phyloP scores from a whole-genome alignment of 1,140 invertebrate species.

The Hylyphantes graminicola region DNA sequence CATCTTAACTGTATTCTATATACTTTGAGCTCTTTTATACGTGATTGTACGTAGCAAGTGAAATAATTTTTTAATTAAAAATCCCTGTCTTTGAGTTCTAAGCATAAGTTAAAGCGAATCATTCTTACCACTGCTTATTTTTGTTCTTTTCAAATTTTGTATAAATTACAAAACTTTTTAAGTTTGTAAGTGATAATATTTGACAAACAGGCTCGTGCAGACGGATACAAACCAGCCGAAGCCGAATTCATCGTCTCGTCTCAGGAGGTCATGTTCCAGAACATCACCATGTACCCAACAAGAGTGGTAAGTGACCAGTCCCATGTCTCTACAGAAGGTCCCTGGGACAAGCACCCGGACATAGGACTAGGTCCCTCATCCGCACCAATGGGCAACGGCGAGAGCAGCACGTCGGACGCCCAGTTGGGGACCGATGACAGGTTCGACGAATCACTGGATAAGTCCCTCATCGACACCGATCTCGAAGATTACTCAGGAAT shows the following conservation, averaged over 20 bases:
- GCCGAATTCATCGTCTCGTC: conserved; percentile 88
- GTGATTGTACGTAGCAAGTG: too few relatives aligned
- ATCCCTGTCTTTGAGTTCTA: too few relatives aligned
- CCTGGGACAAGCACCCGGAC: conserved; percentile 49
- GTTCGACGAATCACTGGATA: neutral
- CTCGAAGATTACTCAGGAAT: conserved; percentile 41
- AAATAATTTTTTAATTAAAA: too few relatives aligned
- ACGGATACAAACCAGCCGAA: conserved; percentile 83
- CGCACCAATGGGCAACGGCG: neutral
- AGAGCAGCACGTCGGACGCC: conserved; percentile 20
- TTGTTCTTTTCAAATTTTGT: neutral
- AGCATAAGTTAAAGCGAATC: too few relatives aligned
- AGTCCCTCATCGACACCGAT: conserved; percentile 21
- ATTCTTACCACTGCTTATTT: too few relatives aligned
- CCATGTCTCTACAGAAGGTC: conserved; percentile 45
- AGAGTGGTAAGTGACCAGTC: conserved; percentile 77
- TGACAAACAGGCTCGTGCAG: conserved; percentile 78
- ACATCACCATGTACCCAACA: conserved; percentile 80
- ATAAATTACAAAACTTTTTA: neutral
- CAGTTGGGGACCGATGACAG: conserved; percentile 27
- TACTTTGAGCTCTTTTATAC: too few relatives aligned
- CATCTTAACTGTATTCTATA: too few relatives aligned
- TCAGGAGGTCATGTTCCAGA: conserved; percentile 83
- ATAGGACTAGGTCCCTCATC: conserved; percentile 15
- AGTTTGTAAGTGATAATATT: too few relatives aligned